Percentiles rank a stretch among this genome's conserved stretches.
These are phyloP conservation scores for Thereva nobilitata DNA, from an alignment of 2,888 invertebrate genomes.

Conservation along the genomic window DNA sequence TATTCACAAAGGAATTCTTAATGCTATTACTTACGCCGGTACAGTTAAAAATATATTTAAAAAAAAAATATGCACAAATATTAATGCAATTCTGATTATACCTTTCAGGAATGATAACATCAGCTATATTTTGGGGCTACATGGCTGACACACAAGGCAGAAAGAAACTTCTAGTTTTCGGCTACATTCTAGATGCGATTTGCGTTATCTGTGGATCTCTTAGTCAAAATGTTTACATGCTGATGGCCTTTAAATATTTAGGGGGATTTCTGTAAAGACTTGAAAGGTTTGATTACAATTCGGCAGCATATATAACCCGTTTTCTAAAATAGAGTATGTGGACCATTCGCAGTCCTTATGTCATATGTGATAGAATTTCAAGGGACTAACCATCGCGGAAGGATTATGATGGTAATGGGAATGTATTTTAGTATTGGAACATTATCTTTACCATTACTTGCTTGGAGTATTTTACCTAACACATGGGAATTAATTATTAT, in stretches of 20 bases:
- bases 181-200: conserved; percentile 66
- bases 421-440: conserved; percentile 69
- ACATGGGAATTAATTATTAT: conserved; percentile 61
- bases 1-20: conserved; percentile 71
- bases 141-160: conserved; percentile 75
- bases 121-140: conserved; percentile 78
- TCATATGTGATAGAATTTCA: conserved; percentile 77
- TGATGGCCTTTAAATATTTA: conserved; percentile 72
- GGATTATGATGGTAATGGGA: conserved; percentile 68
- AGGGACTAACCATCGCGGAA: conserved; percentile 65
- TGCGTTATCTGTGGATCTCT: conserved; percentile 68
- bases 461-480: conserved; percentile 72
- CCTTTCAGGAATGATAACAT: conserved; percentile 71
- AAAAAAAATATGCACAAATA: neutral
- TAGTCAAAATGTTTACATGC: conserved; percentile 68
- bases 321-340: conserved; percentile 61
- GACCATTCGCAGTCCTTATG: conserved; percentile 74
- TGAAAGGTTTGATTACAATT: conserved; percentile 24
- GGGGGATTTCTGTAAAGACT: conserved; percentile 74
- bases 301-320: neutral
- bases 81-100: neutral
- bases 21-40: conserved; percentile 75
- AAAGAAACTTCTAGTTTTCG: conserved; percentile 68
- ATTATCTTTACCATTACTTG: conserved; percentile 69
- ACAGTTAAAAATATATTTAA: neutral